These are phyloP conservation scores for Dryoscopus gambensis DNA, from an alignment of 2,113 vertebrate genomes.

Conservation along the genomic window DNA sequence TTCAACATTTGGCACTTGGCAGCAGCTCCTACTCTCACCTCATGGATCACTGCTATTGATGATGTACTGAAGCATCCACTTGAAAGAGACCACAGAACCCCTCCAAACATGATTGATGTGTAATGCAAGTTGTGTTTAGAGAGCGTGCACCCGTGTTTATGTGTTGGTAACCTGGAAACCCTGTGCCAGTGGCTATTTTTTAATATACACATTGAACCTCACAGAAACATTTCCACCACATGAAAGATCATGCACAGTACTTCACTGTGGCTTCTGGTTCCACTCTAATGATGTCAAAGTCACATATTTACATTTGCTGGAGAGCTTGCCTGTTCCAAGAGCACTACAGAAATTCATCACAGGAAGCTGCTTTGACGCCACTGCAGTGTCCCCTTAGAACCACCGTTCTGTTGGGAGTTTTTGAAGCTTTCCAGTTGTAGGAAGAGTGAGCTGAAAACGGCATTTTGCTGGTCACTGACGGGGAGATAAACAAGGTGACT, in stretches of 20 bases:
- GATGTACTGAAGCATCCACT: neutral
- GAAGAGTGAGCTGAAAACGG: neutral
- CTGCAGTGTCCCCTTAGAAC: neutral
- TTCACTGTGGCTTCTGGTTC: neutral
- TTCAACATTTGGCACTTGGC: neutral
- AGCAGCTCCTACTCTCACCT: neutral
- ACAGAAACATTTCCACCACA: neutral
- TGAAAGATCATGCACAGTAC: neutral
- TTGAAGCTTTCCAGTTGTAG: neutral
- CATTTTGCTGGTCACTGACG: neutral
- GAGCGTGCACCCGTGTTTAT: neutral
- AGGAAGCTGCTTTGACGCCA: constrained; percentile 20
- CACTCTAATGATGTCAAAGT: neutral
- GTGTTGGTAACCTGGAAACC: neutral
- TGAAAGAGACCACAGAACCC: neutral
- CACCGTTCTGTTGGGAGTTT: neutral
- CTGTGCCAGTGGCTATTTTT: neutral
- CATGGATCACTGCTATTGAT: neutral
- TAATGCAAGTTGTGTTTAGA: neutral
- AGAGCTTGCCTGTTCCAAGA: neutral
- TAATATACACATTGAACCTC: neutral
- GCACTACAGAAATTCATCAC: neutral
- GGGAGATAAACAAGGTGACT: neutral
- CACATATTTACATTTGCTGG: neutral
- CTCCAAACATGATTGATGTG: neutral